Percentiles rank a stretch among this genome's conserved stretches.
Evolutionary conservation across 1,140 invertebrate genomes (phyloP).

Genomic region (Triops longicaudatus): DNA sequence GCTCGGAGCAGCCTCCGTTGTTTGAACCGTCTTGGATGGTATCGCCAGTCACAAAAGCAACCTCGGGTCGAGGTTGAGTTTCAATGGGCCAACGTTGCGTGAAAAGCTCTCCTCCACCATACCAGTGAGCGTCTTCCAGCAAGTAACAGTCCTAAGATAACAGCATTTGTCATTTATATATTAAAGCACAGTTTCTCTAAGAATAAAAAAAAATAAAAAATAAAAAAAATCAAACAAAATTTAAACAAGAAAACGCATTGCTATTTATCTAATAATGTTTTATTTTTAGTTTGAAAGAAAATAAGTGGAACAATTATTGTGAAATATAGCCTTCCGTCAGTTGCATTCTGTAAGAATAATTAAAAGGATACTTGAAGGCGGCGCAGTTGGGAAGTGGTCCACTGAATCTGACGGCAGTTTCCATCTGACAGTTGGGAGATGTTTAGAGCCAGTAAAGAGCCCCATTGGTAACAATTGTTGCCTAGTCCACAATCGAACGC

Average conservation of each 20-base stretch:
- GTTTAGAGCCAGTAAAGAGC: not conserved
- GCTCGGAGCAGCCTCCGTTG: constrained; percentile 58
- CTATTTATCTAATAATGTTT: too few relatives aligned
- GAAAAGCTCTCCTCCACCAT: constrained; percentile 40
- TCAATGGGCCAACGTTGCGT: constrained; percentile 43
- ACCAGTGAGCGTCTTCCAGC: constrained; percentile 34
- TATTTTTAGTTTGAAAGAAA: too few relatives aligned
- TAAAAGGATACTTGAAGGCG: constrained; percentile 1
- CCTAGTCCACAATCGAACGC: not conserved
- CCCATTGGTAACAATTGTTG: not conserved
- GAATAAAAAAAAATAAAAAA: too few relatives aligned
- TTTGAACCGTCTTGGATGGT: constrained; percentile 42
- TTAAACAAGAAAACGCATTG: not conserved
- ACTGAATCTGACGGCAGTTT: not conserved
- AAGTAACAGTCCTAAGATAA: constrained; percentile 23
- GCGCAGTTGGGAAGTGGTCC: not conserved
- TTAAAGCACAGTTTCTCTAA: too few relatives aligned
- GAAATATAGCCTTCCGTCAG: too few relatives aligned
- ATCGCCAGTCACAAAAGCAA: constrained; percentile 30
- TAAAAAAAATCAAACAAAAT: not conserved
- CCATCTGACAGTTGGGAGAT: not conserved
- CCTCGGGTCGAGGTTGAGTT: constrained; percentile 32
- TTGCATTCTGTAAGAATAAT: not conserved
- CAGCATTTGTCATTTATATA: not conserved
- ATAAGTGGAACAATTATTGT: too few relatives aligned